These are phyloP conservation scores for Turnix velox DNA, from an alignment of 2,113 vertebrate genomes.

Conservation along the genomic window DNA sequence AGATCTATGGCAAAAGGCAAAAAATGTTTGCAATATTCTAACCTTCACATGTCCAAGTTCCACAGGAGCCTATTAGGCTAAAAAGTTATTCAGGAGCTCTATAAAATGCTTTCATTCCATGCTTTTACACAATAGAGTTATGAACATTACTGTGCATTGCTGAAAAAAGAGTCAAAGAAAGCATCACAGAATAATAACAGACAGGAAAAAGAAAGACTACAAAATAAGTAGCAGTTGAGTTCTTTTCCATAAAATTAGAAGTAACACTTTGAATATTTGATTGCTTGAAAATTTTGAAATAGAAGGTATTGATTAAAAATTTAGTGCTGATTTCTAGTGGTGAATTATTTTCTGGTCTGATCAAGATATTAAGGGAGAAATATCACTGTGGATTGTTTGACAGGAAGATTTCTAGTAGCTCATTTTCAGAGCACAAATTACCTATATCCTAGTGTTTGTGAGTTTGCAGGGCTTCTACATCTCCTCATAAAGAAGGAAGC, in stretches of 20 bases:
- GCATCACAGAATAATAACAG: not conserved
- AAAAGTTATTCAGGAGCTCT: not conserved
- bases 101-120: not conserved
- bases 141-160: not conserved
- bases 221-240: not conserved
- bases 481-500: slow-evolving; percentile 36
- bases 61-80: not conserved
- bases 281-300: not conserved
- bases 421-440: slow-evolving; percentile 42
- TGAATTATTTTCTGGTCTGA: not conserved
- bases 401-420: not conserved
- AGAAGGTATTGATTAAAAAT: not conserved
- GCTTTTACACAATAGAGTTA: not conserved
- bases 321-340: not conserved
- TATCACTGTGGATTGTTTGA: not conserved
- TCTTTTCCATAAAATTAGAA: not conserved
- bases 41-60: not conserved
- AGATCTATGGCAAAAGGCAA: not conserved
- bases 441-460: slow-evolving; percentile 24
- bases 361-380: not conserved
- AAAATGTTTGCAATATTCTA: not conserved
- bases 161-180: not conserved
- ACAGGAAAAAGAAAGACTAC: not conserved
- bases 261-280: not conserved
- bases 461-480: slow-evolving; percentile 19